A percentile compares a stretch with the other conserved stretches of the same genome.
Conservation (phyloP, 1,140 invertebrate genomes). For the Eciton burchellii region DNA sequence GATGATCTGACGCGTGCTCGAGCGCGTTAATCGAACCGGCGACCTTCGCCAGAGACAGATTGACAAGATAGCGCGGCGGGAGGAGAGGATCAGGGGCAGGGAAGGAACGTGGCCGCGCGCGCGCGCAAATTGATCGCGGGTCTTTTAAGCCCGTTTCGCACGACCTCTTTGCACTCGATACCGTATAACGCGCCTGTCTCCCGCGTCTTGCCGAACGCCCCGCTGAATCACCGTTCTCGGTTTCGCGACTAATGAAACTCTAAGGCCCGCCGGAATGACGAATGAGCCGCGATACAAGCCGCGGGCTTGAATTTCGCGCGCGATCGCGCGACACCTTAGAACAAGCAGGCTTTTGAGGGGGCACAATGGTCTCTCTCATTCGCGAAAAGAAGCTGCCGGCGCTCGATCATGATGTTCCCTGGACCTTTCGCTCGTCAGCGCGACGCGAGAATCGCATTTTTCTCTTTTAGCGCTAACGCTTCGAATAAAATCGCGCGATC, state of each 20-base stretch:
- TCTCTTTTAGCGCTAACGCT: neutral
- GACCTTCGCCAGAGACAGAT: too few relatives aligned
- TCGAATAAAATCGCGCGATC: neutral
- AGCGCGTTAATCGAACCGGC: too few relatives aligned
- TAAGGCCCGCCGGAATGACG: conserved; percentile 29
- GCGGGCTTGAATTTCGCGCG: conserved; percentile 49
- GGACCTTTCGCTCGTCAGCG: neutral
- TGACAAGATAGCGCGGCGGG: conserved; percentile 42
- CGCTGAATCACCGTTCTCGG: conserved; percentile 67
- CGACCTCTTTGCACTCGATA: conserved; percentile 74
- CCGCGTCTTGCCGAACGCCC: conserved; percentile 38
- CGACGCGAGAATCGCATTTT: neutral
- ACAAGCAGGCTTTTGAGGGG: neutral
- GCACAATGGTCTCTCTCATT: conserved; percentile 22
- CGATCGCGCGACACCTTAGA: conserved; percentile 46
- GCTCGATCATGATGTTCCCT: conserved; percentile 25
- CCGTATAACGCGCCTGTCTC: conserved; percentile 67
- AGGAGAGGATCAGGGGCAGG: conserved; percentile 16
- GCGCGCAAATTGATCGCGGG: conserved; percentile 63
- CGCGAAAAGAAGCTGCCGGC: conserved; percentile 32
- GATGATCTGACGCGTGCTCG: too few relatives aligned
- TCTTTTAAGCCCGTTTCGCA: conserved; percentile 72
- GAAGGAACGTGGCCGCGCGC: conserved; percentile 20
- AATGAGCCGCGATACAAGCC: conserved; percentile 55
- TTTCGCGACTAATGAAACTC: conserved; percentile 72